A percentile compares a stretch with the other conserved stretches of the same genome.
Evolutionary conservation across 1,140 invertebrate genomes (phyloP).

Genomic region (Dinoponera quadriceps): DNA sequence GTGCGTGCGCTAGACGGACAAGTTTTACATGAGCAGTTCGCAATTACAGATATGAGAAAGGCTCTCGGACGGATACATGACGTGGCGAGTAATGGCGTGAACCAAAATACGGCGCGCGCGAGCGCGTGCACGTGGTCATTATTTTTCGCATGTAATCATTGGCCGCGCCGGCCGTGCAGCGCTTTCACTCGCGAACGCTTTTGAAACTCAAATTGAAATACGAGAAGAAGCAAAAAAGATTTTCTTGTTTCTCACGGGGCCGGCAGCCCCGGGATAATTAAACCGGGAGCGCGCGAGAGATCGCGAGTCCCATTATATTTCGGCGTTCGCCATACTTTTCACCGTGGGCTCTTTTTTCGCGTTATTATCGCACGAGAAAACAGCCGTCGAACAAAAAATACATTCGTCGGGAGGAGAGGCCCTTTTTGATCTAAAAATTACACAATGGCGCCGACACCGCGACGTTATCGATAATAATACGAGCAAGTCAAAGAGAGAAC

Average conservation of each 20-base stretch:
- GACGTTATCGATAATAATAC: constrained; percentile 10
- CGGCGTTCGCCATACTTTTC: not conserved
- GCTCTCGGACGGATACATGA: constrained; percentile 16
- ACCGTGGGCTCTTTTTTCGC: not conserved
- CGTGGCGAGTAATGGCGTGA: constrained; percentile 7
- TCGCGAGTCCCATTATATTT: constrained; percentile 31
- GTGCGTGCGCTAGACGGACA: not conserved
- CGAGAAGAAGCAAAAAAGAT: constrained; percentile 39
- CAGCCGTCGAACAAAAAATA: not conserved
- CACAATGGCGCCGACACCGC: not conserved
- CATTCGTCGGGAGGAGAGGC: not conserved
- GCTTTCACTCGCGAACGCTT: constrained; percentile 18
- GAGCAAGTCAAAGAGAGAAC: not conserved
- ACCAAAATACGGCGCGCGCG: not conserved
- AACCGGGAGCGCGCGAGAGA: constrained; percentile 30
- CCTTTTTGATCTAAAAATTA: not conserved
- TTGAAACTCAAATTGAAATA: constrained; percentile 32
- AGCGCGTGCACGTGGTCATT: not conserved
- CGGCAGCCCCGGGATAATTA: constrained; percentile 27
- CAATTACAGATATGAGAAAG: constrained; percentile 26
- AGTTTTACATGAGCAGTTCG: not conserved
- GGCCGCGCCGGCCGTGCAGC: not conserved
- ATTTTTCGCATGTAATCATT: constrained; percentile 40
- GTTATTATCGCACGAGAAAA: constrained; percentile 9
- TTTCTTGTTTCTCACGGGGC: constrained; percentile 19